A percentile compares a stretch with the other conserved stretches of the same genome.
These are phyloP conservation scores for Apodemia duryi DNA, from an alignment of 2,888 invertebrate species.

Conservation along the genomic window DNA sequence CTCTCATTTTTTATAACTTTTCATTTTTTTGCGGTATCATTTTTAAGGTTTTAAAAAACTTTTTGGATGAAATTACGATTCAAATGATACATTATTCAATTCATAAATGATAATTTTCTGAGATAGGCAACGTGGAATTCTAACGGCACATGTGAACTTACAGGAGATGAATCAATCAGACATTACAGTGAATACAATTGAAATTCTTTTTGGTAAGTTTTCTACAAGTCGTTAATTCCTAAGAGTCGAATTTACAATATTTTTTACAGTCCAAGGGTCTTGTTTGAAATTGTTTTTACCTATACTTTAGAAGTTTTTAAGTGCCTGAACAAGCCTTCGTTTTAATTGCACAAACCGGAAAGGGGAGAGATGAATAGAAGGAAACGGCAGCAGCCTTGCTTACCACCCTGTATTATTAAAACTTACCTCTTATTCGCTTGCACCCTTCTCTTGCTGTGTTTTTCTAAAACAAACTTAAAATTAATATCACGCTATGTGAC, in stretches of 20 bases:
- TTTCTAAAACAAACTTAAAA: slow-evolving; percentile 1
- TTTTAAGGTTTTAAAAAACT: too few species aligned
- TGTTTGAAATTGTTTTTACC: slow-evolving; percentile 63
- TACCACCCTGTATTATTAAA: slow-evolving; percentile 76
- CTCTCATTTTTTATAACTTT: too few species aligned
- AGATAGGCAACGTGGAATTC: too few species aligned
- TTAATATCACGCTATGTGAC: background rate
- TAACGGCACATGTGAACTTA: too few species aligned
- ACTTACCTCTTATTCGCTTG: slow-evolving; percentile 67
- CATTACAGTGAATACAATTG: too few species aligned
- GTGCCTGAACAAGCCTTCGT: slow-evolving; percentile 74
- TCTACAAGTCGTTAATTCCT: slow-evolving; percentile 19
- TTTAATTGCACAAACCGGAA: slow-evolving; percentile 77
- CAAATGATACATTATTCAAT: too few species aligned
- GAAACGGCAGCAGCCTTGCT: slow-evolving; percentile 69
- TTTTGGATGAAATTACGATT: too few species aligned
- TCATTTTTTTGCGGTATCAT: too few species aligned
- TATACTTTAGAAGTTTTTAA: slow-evolving; percentile 74
- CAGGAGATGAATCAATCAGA: too few species aligned
- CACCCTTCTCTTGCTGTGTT: slow-evolving; percentile 44
- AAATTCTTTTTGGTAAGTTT: background rate
- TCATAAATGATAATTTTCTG: too few species aligned
- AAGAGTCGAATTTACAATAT: slow-evolving; percentile 38
- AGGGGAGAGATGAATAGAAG: slow-evolving; percentile 76
- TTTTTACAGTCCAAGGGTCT: slow-evolving; percentile 37